Base-by-base conservation (phyloP, 2,888 invertebrate genomes). In the Ametastegia equiseti region DNA sequence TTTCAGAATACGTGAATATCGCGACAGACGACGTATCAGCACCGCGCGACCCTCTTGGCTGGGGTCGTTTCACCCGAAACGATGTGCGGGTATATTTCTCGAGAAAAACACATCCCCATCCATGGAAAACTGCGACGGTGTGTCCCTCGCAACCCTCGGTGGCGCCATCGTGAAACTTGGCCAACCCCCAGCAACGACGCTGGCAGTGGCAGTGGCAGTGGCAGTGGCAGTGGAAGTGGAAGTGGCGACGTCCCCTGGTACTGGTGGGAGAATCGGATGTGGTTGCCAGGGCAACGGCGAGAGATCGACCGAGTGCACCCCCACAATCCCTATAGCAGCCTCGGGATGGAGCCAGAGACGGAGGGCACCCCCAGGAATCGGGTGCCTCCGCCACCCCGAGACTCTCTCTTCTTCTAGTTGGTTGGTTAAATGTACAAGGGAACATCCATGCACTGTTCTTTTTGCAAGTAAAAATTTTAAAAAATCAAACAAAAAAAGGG, bases 271-370 rank as follows among this genome's bases (percentile, higher is more conserved):
- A 23, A 57, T 63, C 19, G 71, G 45, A 45, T 50, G 50, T 54
- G 33, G 91, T 91, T 88, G 90, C 91, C 84, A 54, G 88, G 88
- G 91, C 91, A 91, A 91, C 91, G 88, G 86, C 87, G 88, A 86
- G 89, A 91, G 91, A 91, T 91, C 91, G 91, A 91, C 91, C 91
- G 90, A 89, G 88, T 86, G 81, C 83, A 84, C 85, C 85, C 87
- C 85, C 85, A 84, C n/a, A n/a, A n/a, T n/a, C n/a, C n/a, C n/a
- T n/a, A n/a, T n/a, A n/a, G n/a, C n/a, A n/a, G n/a, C n/a, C n/a
- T n/a, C n/a, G n/a, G n/a, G n/a, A n/a, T n/a, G n/a, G 73, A 19
- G 30, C 11, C 71, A 69, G 71, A 54, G 73, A 80, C 67, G 39
- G 54, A 19, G 50, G 50, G 39, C 54, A 73, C 60, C 82, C 80